Evolutionary conservation across 2,888 invertebrate genomes (phyloP), one percentile per base, ranked within the genome.

Genomic region (Eupithecia tripunctaria): DNA sequence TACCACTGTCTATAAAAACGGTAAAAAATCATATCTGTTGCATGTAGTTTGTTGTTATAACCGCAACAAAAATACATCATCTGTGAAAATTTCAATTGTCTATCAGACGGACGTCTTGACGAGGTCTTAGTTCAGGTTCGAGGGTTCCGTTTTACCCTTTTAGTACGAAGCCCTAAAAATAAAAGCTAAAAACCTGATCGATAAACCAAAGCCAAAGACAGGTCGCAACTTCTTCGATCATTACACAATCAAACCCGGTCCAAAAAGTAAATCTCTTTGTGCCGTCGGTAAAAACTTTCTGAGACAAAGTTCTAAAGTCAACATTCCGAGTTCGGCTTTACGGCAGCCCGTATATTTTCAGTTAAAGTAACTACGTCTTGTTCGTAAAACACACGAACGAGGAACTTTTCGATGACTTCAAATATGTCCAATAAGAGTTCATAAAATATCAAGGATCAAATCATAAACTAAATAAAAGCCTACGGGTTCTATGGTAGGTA

Each of bases 231-330:
- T 64, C 64, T 41, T 38, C 64, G 41, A 64, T 67, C 67, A 51
- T 51, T 67, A 67, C 51, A 51, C 47, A 67, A 51, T 67, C 67
- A 36, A 67, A 67, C 32, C 67, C 47, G 3, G 51, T 51, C 67
- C 47, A 32, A 67, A 65, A 67, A 51, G 27, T 38, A 51, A 51
- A 68, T 63, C 68, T 60, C 68, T 43, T 47, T 29, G 41, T 27
- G 59, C 15, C 65, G 36, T 70, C 66, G 29, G 41, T 60, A 70
- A 70, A 70, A 51, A 59, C 68, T 62, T 68, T 63, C 32, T 15
- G 25, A 62, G 63, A 32, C 62, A 69, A 69, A 69, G 69, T 69
- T 69, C 41, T 47, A 60, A 68, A 68, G 68, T 68, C 69, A 69
- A 69, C 69, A 47, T 63, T 63, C 32, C 59, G 29, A 69, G 43